Evolutionary conservation across 2,797 vertebrate species (phyloP), one percentile per base, ranked within the genome.

Genomic region (Aplochiton taeniatus): DNA sequence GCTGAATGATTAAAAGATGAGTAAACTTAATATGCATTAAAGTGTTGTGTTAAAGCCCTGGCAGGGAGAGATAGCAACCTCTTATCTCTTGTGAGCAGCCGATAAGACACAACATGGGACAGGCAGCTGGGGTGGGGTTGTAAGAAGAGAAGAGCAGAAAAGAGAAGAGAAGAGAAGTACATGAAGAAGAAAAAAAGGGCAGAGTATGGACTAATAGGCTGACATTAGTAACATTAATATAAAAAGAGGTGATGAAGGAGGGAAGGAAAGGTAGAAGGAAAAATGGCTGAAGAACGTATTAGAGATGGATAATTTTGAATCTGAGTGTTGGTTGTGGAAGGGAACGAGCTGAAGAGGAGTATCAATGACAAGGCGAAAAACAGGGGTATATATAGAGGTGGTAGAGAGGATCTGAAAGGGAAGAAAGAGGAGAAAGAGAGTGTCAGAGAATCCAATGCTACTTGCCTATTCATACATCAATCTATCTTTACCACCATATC

Each of bases 21-120:
- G 86, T 90, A 87, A 86, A 84, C 87, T 91, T 92, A 91, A 91
- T 92, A 91, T 91, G 91, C 90, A 90, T 90, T 90, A 91, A 88
- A 90, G 86, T 85, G 84, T 87, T 78, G 83, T 88, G 89, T 89
- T 85, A 90, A 86, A 85, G 82, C 88, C 83, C 90, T 91, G 91
- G 87, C 88, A 90, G 74, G 67, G 80, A 60, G 80, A 88, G 91
- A 92, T 92, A 92, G 85, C 68, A 59, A 85, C 89, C 90, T 91
- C 89, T 92, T 92, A 90, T 87, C 82, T 62, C 76, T 85, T 78
- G 84, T 75, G 81, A 31, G 31, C 31, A 2, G 83, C 90, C 88
- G 90, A 92, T 91, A 91, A 92, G 81, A 86, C 78, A 82, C 87
- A 88, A 90, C 87, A 88, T 80, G 84, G 70, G 69, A 46, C 55